A percentile compares a stretch with the other conserved stretches of the same genome.
Evolutionary conservation across 2,888 invertebrate genomes (phyloP).

Genomic region (Temnothorax unifasciatus): DNA sequence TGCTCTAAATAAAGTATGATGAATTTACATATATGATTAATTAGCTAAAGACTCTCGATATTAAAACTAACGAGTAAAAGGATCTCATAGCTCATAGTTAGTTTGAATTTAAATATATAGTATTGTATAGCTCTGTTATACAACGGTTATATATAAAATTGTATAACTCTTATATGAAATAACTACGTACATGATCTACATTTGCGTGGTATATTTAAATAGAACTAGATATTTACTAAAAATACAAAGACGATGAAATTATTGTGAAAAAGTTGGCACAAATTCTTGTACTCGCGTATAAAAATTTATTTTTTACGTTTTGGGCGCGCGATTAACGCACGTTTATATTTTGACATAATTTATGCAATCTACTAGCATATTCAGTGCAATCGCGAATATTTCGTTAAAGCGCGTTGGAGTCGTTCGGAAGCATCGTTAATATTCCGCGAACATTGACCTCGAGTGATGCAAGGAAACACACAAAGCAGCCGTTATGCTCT

Average conservation of each 20-base stretch:
- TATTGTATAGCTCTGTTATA: neutral
- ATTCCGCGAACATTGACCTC: slow-evolving; percentile 56
- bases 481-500: slow-evolving; percentile 67
- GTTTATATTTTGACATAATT: slow-evolving; percentile 2
- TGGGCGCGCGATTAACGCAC: neutral
- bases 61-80: too few species aligned
- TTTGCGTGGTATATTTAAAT: neutral
- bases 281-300: neutral
- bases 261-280: neutral
- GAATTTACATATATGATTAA: too few species aligned
- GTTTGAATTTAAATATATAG: neutral
- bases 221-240: neutral
- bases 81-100: too few species aligned
- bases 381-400: neutral
- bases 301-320: neutral
- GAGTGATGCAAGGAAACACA: slow-evolving; percentile 60
- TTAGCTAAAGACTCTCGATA: too few species aligned
- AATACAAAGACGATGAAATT: neutral
- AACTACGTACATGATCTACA: neutral
- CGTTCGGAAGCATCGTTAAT: slow-evolving; percentile 16
- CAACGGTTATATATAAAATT: neutral
- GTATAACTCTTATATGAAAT: neutral
- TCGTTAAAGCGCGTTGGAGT: neutral
- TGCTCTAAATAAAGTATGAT: too few species aligned
- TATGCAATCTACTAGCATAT: neutral